Evolutionary conservation across 30 jellyfish, hydroid and myxozoan genomes (phyloP), one percentile per base, ranked within the genome.

Genomic region (Hydractinia echinata): DNA sequence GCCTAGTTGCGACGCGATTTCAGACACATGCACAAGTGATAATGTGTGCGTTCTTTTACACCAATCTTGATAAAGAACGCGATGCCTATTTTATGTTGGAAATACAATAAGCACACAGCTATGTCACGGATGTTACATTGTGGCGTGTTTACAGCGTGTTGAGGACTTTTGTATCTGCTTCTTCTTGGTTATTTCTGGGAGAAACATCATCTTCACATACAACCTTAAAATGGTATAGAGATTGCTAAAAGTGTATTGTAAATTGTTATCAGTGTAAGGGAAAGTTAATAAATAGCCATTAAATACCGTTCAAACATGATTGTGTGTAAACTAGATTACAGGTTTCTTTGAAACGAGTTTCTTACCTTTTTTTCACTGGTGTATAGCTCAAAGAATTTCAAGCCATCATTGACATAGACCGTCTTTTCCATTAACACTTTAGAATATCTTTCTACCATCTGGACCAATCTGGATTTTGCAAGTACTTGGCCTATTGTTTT

Each of bases 141-240:
- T 30, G 44, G 69, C 69, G 18, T 58, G 69, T 58, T n/a, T 11
- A 58, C 18, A 58, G 19, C 69, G 19, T 30, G 44, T 30, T 30
- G 44, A 16, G 19, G 3, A 58, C 69, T 3, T 58, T 58, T 13
- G 69, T 58, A 58, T 58, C 69, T 11, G 69, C 69, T 58, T 58
- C 69, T 16, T 58, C 69, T 58, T 58, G 69, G 69, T 58, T 13
- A 58, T 58, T 58, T 58, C 69, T 58, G 69, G 19, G 69, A 58
- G 69, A 58, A 58, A 58, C 69, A 13, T 58, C 69, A 11, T 58
- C 3, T 16, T 58, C 69, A 3, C 69, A 58, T 58, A 58, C 15
- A 58, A 58, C 69, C 69, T 58, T 11, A 58, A 58, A 11, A 58
- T 11, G 3, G 69, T 11, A 58, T 30, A 30, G 44, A 30, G 44